Base-by-base conservation (phyloP, 2,113 vertebrate genomes). In the Lethenteron camtschaticum region DNA sequence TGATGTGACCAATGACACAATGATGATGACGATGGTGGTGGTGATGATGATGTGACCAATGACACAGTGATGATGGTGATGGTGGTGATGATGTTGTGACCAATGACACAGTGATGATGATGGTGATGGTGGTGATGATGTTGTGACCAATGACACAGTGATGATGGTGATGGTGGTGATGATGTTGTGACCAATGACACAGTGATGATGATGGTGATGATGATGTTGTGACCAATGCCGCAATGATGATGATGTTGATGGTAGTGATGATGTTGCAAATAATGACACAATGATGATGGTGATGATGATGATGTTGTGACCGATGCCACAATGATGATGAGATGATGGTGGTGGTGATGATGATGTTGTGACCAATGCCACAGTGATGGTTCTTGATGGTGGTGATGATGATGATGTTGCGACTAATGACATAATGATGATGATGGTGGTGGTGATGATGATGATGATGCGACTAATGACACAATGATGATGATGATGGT, bases 141-240 rank as follows among this genome's bases (percentile, higher is more conserved):
- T 3, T 13, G 60, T 1, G 60, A n/a, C 18, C 1, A 14, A 66
- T 3, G 14, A 13, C 18, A 4, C 60, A 9, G 5, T 66, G 14
- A 4, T 24, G 24, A 4, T 24, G 24, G 3, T 3, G 24, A 9
- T n/a, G 10, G 7, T 9, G 8, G 9, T 10, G 20, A n/a, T 66
- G 14, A 9, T 18, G 14, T 18, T 66, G 14, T 66, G 8, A 66
- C 8, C 60, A 66, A 14, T 6, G 20, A 2, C 60, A n/a, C 60
- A n/a, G 9, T 18, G 24, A 66, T 10, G 20, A 66, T 66, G 14
- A 9, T 16, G 63, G 63, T 16, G 11, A 16, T 16, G 20, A 8
- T 20, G 9, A 20, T 11, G n/a, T 16, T 11, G 63, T 16, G n/a
- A 66, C 20, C 63, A 66, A 89, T 83, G 79, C 95, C 92, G 90